These are phyloP conservation scores for Synanthedon tipuliformis DNA, from an alignment of 2,888 invertebrate species.

Conservation along the genomic window DNA sequence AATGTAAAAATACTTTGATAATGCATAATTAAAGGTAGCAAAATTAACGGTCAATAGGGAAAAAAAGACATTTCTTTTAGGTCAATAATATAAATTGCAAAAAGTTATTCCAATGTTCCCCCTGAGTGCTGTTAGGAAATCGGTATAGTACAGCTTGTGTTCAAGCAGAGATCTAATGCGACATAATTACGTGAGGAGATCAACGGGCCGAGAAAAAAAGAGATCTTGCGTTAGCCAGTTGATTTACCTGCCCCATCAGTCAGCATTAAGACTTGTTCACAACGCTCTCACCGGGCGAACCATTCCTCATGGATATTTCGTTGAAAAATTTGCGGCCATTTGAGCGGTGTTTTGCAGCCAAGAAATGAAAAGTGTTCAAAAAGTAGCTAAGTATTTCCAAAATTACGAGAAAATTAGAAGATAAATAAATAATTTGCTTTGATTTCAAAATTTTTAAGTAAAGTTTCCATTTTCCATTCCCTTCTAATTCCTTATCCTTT, in stretches of 20 bases:
- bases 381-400: too few relatives aligned
- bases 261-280: constrained; percentile 21
- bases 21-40: too few relatives aligned
- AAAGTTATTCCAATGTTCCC: not conserved
- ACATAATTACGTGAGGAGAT: constrained; percentile 21
- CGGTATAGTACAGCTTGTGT: not conserved
- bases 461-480: too few relatives aligned
- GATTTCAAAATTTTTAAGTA: too few relatives aligned
- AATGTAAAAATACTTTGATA: too few relatives aligned
- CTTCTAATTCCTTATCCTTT: too few relatives aligned
- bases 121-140: not conserved
- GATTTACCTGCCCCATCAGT: constrained; percentile 40
- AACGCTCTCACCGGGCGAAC: not conserved
- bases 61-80: too few relatives aligned
- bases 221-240: constrained; percentile 17
- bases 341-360: too few relatives aligned
- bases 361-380: too few relatives aligned
- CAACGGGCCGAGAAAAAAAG: constrained; percentile 22
- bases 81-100: not conserved
- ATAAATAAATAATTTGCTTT: too few relatives aligned
- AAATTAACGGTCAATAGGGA: too few relatives aligned
- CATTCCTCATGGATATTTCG: not conserved
- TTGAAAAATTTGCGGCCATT: not conserved
- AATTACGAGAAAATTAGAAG: too few relatives aligned
- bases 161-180: constrained; percentile 7